These are phyloP conservation scores for Poecilia wingei DNA, from an alignment of 2,797 vertebrate species.

Conservation along the genomic window DNA sequence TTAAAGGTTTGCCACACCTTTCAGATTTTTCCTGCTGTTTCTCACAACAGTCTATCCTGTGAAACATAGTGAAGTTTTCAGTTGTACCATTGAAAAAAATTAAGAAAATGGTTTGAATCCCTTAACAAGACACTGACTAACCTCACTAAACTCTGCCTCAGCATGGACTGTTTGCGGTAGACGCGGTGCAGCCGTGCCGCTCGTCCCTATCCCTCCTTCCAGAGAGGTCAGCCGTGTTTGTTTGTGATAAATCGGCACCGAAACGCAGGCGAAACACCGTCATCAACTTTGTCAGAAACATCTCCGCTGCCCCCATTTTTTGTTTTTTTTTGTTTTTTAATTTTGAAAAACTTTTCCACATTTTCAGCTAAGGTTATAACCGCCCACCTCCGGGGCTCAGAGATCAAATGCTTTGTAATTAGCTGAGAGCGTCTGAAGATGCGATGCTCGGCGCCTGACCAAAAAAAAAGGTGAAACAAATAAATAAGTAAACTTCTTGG, in stretches of 20 bases:
- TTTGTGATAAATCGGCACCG: constrained; percentile 51
- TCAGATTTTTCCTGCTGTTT: not conserved
- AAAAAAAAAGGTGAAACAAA: constrained; percentile 62
- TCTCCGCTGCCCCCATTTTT: constrained; percentile 64
- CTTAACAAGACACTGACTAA: not conserved
- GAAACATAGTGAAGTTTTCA: not conserved
- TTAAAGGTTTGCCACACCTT: not conserved
- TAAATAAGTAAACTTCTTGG: constrained; percentile 74
- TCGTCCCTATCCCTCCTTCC: constrained; percentile 39
- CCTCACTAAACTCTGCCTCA: constrained; percentile 49
- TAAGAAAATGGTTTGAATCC: not conserved
- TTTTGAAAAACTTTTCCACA: constrained; percentile 65
- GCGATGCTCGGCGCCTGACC: constrained; percentile 43
- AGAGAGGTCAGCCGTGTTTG: constrained; percentile 60
- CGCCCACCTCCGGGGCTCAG: constrained; percentile 63
- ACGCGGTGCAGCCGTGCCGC: constrained; percentile 42
- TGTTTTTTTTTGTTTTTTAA: constrained; percentile 50
- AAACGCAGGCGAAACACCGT: constrained; percentile 55
- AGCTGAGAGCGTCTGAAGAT: constrained; percentile 64
- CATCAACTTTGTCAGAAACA: constrained; percentile 55
- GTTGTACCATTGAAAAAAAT: no score
- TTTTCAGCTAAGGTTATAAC: constrained; percentile 71
- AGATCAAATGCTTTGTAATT: constrained; percentile 78
- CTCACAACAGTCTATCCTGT: not conserved
- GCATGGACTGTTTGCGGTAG: constrained; percentile 54